Evolutionary conservation across 2,113 vertebrate species (phyloP).

Genomic region (Micromys minutus): DNA sequence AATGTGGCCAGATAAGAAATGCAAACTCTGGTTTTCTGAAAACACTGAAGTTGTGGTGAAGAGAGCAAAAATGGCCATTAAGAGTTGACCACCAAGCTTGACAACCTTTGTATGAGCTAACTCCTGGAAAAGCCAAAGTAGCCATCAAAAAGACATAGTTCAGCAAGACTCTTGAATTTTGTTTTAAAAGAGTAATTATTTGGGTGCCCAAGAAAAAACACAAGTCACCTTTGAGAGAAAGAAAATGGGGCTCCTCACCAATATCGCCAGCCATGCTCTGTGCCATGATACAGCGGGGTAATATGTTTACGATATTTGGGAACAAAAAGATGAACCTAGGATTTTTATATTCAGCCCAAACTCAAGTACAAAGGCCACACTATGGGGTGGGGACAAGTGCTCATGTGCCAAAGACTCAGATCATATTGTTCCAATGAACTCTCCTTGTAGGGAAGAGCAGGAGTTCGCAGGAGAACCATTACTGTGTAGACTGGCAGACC

Average conservation of each 20-base stretch:
- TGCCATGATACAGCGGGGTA: not conserved
- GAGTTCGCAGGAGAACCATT: constrained; percentile 6
- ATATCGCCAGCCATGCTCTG: not conserved
- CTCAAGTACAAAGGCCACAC: constrained; percentile 2
- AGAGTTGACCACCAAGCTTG: not conserved
- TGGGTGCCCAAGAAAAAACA: not conserved
- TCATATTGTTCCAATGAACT: not conserved
- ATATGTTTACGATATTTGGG: constrained; percentile 8
- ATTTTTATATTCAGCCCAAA: constrained; percentile 16
- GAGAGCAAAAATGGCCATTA: not conserved
- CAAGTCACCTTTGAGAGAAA: not conserved
- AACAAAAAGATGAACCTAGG: not conserved
- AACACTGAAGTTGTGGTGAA: not conserved
- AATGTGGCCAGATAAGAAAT: not conserved
- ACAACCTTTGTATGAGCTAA: not conserved
- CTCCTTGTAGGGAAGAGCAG: not conserved
- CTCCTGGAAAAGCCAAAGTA: not conserved
- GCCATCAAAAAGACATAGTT: not conserved
- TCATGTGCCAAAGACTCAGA: not conserved
- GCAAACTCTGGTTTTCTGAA: not conserved
- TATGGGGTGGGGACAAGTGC: not conserved
- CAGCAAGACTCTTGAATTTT: not conserved
- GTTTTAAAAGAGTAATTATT: not conserved
- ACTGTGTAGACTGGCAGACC: not conserved
- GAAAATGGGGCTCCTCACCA: not conserved